Conservation (phyloP, 2,888 invertebrate genomes). For the Drosophila paramelanica region DNA sequence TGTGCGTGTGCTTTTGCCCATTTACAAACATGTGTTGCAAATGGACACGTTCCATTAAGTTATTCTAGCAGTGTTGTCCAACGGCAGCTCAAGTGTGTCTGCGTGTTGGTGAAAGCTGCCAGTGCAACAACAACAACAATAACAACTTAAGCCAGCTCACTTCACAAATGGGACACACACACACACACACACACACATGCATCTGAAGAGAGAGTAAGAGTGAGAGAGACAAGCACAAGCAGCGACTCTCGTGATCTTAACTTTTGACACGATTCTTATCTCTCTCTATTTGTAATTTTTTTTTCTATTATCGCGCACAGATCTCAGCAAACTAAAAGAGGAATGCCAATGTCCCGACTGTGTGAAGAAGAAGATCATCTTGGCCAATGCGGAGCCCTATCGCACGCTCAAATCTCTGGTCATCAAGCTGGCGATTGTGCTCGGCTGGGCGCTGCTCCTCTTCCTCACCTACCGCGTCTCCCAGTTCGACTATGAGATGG, state of each 20-base stretch:
- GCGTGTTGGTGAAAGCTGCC: constrained; percentile 76
- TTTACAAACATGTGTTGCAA: constrained; percentile 41
- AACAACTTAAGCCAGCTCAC: constrained; percentile 52
- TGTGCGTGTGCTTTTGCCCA: constrained; percentile 37
- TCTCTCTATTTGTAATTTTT: constrained; percentile 5
- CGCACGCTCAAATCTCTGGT: constrained; percentile 92
- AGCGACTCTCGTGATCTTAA: constrained; percentile 38
- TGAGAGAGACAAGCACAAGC: constrained; percentile 1
- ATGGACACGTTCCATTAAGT: constrained; percentile 80
- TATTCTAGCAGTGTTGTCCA: constrained; percentile 69
- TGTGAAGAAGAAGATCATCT: constrained; percentile 91
- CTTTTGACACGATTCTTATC: constrained; percentile 24
- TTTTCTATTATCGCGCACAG: constrained; percentile 84
- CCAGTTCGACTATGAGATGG: constrained; percentile 98
- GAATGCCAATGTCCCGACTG: constrained; percentile 96
- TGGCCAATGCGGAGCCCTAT: constrained; percentile 95
- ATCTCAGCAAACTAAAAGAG: constrained; percentile 90
- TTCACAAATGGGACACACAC: constrained; percentile 66
- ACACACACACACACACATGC: constrained; percentile 21
- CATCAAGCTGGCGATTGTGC: constrained; percentile 91
- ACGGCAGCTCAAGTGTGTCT: constrained; percentile 43
- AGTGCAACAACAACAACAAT: constrained; percentile 47
- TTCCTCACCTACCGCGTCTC: constrained; percentile 96
- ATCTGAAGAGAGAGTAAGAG: not conserved
- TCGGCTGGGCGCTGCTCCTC: constrained; percentile 93